Conservation (phyloP, 2,113 vertebrate species). For the Macquaria ambigua region DNA sequence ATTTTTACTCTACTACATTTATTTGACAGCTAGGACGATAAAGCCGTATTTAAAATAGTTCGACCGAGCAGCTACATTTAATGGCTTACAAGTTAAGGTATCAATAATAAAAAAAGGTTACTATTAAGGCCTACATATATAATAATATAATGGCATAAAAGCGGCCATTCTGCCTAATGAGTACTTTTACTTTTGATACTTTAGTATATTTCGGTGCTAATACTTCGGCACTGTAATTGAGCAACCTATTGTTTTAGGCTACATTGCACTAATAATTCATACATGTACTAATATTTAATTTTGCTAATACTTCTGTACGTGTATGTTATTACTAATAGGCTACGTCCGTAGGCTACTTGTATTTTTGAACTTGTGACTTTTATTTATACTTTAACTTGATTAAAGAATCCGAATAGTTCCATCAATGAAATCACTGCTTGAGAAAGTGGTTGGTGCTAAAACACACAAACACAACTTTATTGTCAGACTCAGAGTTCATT, state of each 20-base stretch:
- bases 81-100: not conserved
- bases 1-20: not conserved
- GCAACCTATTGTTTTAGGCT: not conserved
- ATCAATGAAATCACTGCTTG: not conserved
- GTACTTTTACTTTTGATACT: not conserved
- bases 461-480: not conserved
- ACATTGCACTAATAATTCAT: not conserved
- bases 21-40: not conserved
- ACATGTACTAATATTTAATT: not conserved
- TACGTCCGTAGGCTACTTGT: too few relatives aligned
- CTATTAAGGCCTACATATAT: not conserved
- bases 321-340: too few relatives aligned
- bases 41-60: too few relatives aligned
- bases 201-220: not conserved
- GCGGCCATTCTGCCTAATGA: not conserved
- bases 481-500: too few relatives aligned
- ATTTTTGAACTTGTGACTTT: too few relatives aligned
- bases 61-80: too few relatives aligned
- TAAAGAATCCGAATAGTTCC: not conserved
- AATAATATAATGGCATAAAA: not conserved
- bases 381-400: not conserved
- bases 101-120: not conserved
- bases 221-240: too few relatives aligned
- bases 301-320: not conserved
- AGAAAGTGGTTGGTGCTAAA: not conserved